These are phyloP conservation scores for Zosterops lateralis DNA, from an alignment of 2,113 vertebrate species.

Conservation along the genomic window DNA sequence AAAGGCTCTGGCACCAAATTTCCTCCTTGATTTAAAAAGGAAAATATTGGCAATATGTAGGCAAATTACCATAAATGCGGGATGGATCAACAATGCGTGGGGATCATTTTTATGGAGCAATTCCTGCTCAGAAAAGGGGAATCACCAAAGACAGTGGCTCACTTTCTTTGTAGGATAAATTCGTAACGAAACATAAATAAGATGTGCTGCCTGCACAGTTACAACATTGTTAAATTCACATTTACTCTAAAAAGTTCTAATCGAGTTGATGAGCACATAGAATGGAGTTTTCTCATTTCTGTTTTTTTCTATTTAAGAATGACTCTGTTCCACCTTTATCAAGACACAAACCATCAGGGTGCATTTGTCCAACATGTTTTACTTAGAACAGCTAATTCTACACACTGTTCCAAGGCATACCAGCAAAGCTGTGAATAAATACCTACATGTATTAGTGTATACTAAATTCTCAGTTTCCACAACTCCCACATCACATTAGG, in stretches of 20 bases:
- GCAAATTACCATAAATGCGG: neutral
- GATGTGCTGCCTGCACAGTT: neutral
- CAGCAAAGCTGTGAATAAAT: neutral
- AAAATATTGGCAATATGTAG: slow-evolving; percentile 26
- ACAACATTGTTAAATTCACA: neutral
- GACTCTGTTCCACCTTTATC: neutral
- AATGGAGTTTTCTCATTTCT: neutral
- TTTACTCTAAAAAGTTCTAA: neutral
- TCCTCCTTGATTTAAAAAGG: slow-evolving; percentile 34
- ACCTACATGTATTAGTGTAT: neutral
- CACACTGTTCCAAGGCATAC: neutral
- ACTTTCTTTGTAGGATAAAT: neutral
- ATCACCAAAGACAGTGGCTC: neutral
- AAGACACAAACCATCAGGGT: neutral
- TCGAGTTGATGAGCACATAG: neutral
- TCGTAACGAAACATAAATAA: neutral
- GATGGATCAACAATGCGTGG: neutral
- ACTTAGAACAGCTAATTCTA: neutral
- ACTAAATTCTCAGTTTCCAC: no score
- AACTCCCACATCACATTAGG: no score
- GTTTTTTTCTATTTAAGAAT: neutral
- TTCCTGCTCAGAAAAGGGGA: neutral
- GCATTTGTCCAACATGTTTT: neutral
- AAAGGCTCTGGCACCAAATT: slow-evolving; percentile 29
- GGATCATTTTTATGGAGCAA: neutral